Conservation (phyloP, 2,888 invertebrate species). For the Mamestra brassicae region DNA sequence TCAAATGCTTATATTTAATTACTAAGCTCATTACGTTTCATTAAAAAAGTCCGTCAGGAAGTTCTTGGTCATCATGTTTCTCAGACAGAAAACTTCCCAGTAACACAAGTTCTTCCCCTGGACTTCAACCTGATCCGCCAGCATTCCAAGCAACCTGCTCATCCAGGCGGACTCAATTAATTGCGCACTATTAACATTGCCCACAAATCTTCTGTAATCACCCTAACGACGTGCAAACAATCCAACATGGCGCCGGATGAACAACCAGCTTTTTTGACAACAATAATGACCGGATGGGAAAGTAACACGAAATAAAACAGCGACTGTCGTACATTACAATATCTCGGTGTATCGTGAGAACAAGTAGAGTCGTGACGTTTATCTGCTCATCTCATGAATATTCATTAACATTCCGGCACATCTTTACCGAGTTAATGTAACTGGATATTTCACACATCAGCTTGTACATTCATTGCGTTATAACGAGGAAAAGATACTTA, state of each 20-base stretch:
- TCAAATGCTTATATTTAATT: background rate
- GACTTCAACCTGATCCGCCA: background rate
- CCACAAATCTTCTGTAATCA: conserved; percentile 37
- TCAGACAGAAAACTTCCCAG: background rate
- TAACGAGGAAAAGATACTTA: background rate
- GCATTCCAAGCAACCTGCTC: conserved; percentile 19
- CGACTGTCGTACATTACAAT: conserved; percentile 15
- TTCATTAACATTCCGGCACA: conserved; percentile 34
- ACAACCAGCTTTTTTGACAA: conserved; percentile 51
- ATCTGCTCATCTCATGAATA: conserved; percentile 27
- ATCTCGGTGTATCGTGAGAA: conserved; percentile 43
- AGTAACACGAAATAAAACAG: conserved; percentile 46
- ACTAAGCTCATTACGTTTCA: background rate
- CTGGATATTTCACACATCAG: background rate
- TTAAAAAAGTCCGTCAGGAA: background rate
- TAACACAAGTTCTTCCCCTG: background rate
- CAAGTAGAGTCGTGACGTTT: background rate
- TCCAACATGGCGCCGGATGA: conserved; percentile 38
- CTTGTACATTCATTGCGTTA: background rate
- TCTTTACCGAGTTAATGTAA: background rate
- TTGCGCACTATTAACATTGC: conserved; percentile 12
- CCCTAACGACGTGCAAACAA: conserved; percentile 33
- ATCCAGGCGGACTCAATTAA: conserved; percentile 2
- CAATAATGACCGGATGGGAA: conserved; percentile 60
- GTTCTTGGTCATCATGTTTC: background rate